These are phyloP conservation scores for Melanotaenia pygmaea DNA, from an alignment of 2,797 vertebrate species.

Conservation along the genomic window DNA sequence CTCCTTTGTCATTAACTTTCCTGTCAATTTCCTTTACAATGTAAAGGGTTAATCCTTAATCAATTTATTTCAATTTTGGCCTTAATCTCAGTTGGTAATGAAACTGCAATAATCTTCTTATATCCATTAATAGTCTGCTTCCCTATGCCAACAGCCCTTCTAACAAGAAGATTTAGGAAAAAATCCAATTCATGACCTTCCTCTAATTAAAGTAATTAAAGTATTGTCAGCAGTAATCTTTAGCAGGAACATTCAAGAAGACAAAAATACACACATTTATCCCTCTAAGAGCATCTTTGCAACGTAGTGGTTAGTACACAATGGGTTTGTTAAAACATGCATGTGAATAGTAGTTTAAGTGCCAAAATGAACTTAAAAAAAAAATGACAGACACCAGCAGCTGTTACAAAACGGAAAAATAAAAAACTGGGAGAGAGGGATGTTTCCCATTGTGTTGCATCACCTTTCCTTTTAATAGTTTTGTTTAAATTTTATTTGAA, in stretches of 20 bases:
- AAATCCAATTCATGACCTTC: conserved; percentile 15
- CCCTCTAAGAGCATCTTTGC: background rate
- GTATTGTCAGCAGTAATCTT: conserved; percentile 1
- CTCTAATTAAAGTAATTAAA: conserved; percentile 42
- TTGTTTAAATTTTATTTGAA: too few species aligned
- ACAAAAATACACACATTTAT: background rate
- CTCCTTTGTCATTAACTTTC: conserved; percentile 40
- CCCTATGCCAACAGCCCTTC: conserved; percentile 1
- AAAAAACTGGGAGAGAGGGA: too few species aligned
- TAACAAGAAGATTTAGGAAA: conserved; percentile 19
- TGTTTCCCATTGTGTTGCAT: too few species aligned
- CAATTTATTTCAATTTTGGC: conserved; percentile 45
- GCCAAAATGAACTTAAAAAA: background rate
- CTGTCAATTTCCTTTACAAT: conserved; percentile 41
- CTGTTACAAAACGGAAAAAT: background rate
- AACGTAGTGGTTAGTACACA: background rate
- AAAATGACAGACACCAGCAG: background rate
- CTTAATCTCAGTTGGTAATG: conserved; percentile 47
- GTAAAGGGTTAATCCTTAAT: conserved; percentile 46
- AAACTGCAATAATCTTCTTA: conserved; percentile 48
- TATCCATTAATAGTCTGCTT: conserved; percentile 46
- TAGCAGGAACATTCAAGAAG: background rate
- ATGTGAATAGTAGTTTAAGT: background rate
- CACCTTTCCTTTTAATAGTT: too few species aligned
- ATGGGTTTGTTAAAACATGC: background rate